Evolutionary conservation across 2,888 invertebrate genomes (phyloP).

Genomic region (Ceratothoa steindachneri): DNA sequence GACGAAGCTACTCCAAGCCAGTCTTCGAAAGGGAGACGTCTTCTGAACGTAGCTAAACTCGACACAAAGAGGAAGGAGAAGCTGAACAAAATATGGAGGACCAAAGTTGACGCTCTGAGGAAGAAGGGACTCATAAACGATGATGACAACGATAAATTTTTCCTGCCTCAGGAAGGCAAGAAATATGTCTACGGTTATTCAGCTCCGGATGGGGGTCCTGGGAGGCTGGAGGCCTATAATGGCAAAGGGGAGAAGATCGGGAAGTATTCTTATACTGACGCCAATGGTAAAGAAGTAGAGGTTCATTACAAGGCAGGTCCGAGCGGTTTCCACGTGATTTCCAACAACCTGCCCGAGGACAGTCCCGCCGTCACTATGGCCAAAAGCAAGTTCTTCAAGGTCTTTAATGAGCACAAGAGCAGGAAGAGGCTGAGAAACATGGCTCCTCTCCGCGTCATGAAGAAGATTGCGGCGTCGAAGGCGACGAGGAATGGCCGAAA

Average conservation of each 20-base stretch:
- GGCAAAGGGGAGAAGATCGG: constrained; percentile 40
- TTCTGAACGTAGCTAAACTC: constrained; percentile 19
- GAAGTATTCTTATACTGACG: constrained; percentile 40
- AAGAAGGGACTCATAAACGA: neutral
- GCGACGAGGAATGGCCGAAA: neutral
- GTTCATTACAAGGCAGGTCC: constrained; percentile 42
- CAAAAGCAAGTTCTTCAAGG: constrained; percentile 28
- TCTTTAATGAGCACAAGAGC: neutral
- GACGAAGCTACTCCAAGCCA: neutral
- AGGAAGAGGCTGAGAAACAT: neutral
- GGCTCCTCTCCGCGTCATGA: neutral
- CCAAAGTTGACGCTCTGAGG: constrained; percentile 23
- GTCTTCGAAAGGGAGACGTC: neutral
- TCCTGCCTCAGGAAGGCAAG: constrained; percentile 31
- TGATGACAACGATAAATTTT: constrained; percentile 19
- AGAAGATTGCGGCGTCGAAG: neutral
- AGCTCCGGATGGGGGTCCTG: constrained; percentile 17
- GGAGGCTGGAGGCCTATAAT: constrained; percentile 37
- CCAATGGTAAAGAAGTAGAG: constrained; percentile 34
- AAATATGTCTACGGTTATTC: constrained; percentile 36
- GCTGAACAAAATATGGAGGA: constrained; percentile 40
- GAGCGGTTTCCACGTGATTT: constrained; percentile 33
- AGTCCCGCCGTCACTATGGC: constrained; percentile 41
- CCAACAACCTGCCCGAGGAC: constrained; percentile 44
- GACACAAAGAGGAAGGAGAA: constrained; percentile 1